Evolutionary conservation across 2,888 invertebrate genomes (phyloP).

Genomic region (Hipparchia semele): DNA sequence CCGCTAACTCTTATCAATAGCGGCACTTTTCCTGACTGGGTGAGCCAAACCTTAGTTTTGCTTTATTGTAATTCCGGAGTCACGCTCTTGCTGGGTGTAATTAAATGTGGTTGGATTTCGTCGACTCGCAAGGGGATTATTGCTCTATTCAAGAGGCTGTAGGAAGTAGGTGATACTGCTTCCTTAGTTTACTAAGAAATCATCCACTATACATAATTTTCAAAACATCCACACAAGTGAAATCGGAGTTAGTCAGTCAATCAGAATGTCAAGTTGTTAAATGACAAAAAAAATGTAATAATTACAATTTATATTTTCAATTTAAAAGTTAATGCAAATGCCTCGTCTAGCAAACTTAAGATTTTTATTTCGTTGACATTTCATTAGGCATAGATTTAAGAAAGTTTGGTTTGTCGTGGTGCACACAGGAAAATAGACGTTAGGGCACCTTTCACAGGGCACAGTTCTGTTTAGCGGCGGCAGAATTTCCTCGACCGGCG

Average conservation of each 20-base stretch:
- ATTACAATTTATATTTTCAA: not conserved
- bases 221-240: too few relatives aligned
- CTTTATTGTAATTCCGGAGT: constrained; percentile 41
- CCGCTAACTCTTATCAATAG: constrained; percentile 7
- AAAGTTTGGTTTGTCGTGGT: constrained; percentile 45
- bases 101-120: constrained; percentile 41
- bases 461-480: constrained; percentile 39
- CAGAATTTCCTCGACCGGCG: constrained; percentile 26
- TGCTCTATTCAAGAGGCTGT: constrained; percentile 28
- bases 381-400: constrained; percentile 47
- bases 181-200: too few relatives aligned
- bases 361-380: constrained; percentile 37
- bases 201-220: too few relatives aligned
- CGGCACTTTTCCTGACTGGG: constrained; percentile 7
- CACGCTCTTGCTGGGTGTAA: constrained; percentile 39
- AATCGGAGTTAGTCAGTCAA: too few relatives aligned
- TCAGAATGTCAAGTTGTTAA: not conserved
- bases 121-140: constrained; percentile 31
- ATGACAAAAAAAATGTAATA: not conserved
- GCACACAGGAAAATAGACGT: constrained; percentile 52
- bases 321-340: constrained; percentile 45
- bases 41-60: constrained; percentile 38
- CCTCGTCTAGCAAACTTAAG: constrained; percentile 40
- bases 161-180: not conserved
- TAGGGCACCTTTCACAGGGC: constrained; percentile 44